Evolutionary conservation across 2,113 vertebrate species (phyloP), one percentile per base, ranked within the genome.

Genomic region (Agelaius phoeniceus): DNA sequence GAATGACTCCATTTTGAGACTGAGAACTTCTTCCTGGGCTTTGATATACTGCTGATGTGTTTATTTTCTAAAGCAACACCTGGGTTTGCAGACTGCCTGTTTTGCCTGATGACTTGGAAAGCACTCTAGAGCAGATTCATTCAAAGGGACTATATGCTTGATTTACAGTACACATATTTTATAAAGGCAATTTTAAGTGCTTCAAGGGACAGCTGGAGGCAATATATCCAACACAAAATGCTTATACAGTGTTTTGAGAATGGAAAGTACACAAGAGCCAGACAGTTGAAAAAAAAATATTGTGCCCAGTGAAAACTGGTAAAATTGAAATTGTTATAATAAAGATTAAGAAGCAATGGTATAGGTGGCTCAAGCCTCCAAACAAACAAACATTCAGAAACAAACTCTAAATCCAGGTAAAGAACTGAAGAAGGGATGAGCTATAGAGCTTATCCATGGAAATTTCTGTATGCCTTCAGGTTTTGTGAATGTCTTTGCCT

Each of bases 151-250:
- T 69, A n/a, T 46, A 41, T 77, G 22, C 43, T 86, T 76, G 49
- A 94, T 82, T 81, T 85, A 93, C 33, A 11, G 39, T 62, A 74
- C 43, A 37, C 65, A 63, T 90, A 74, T 89, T 92, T 94, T 51
- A 69, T 69, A 91, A 90, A 76, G 39, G 58, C 48, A 93, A 74
- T 91, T 87, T 89, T 69, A 94, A 96, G 68, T 88, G 74, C 78
- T 89, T 84, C 46, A 74, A 41, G 78, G 67, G 58, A 90, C 71
- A 87, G 54, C 83, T 13, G 33, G 49, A 85, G 22, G 72, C 63
- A 90, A 71, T 66, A 87, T 57, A 90, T 69, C 75, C 46, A 80
- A 77, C 11, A 43, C 3, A 90, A 91, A 85, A 55, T 87, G 51
- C 75, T 87, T 83, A 58, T 16, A 51, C 13, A 63, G 54, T 72